These are phyloP conservation scores for Anthoscopus minutus DNA, from an alignment of 2,113 vertebrate genomes.

Conservation along the genomic window DNA sequence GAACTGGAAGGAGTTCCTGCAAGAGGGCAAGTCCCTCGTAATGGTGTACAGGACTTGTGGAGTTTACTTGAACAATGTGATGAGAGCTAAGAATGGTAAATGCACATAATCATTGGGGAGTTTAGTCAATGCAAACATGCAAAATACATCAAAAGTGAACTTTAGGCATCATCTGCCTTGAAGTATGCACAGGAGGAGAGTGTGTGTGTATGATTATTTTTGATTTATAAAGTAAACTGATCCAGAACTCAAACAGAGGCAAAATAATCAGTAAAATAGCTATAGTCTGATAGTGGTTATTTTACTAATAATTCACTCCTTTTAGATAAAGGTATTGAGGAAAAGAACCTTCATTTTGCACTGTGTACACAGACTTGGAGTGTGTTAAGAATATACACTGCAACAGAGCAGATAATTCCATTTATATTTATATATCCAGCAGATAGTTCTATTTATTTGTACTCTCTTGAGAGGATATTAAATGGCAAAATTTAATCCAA, in stretches of 20 bases:
- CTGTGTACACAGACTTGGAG: neutral
- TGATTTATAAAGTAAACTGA: neutral
- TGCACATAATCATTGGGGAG: neutral
- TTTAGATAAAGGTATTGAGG: neutral
- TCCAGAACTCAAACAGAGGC: neutral
- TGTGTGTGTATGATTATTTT: neutral
- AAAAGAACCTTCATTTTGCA: neutral
- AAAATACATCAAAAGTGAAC: neutral
- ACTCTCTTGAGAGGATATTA: neutral
- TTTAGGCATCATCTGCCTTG: neutral
- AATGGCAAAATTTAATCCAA: neutral
- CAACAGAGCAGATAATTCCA: neutral
- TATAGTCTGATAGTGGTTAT: neutral
- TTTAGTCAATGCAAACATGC: neutral
- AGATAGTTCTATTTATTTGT: neutral
- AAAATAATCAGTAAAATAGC: neutral
- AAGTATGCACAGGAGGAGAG: neutral
- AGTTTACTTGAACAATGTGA: neutral
- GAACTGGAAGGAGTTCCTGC: neutral
- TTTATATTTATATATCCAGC: too few species aligned
- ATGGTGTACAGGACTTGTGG: neutral
- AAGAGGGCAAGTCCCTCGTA: neutral
- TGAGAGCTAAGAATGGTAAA: neutral
- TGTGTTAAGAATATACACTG: neutral
- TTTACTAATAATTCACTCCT: neutral